Percentiles rank a stretch among this genome's conserved stretches.
phyloP scores from a whole-genome alignment of 1,140 invertebrate genomes.

The Rhopalosiphum padi region DNA sequence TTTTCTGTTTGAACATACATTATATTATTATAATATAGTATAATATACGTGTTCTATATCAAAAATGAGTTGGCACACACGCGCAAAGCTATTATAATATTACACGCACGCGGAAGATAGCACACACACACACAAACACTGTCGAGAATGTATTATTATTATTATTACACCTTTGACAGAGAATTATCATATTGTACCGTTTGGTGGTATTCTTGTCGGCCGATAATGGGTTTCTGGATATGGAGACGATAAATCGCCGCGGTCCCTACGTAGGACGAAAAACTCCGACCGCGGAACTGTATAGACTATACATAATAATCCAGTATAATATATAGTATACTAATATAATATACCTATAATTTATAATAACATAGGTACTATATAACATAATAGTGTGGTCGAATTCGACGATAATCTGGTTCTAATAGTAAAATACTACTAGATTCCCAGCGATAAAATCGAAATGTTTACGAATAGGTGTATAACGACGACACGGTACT shows the following conservation, averaged over 20 bases:
- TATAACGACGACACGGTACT: background rate
- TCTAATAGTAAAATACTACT: background rate
- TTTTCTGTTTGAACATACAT: background rate
- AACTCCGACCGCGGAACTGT: background rate
- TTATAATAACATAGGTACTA: too few species aligned
- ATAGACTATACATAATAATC: background rate
- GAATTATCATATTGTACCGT: slow-evolving; percentile 44
- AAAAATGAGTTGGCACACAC: background rate
- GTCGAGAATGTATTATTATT: background rate
- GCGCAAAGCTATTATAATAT: too few species aligned
- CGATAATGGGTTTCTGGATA: slow-evolving; percentile 43
- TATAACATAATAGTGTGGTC: background rate
- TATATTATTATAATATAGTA: background rate
- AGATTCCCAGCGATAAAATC: background rate
- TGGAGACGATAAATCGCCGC: slow-evolving; percentile 25
- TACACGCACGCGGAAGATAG: background rate
- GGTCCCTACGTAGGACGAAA: slow-evolving; percentile 26
- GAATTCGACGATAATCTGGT: background rate
- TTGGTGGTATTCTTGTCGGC: background rate
- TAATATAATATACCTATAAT: background rate
- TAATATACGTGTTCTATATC: background rate
- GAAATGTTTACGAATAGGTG: background rate
- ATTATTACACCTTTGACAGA: slow-evolving; percentile 37
- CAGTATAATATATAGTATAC: background rate
- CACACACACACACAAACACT: background rate